Base-by-base conservation (phyloP, 2,888 invertebrate genomes). In the Aleiodes alternator region DNA sequence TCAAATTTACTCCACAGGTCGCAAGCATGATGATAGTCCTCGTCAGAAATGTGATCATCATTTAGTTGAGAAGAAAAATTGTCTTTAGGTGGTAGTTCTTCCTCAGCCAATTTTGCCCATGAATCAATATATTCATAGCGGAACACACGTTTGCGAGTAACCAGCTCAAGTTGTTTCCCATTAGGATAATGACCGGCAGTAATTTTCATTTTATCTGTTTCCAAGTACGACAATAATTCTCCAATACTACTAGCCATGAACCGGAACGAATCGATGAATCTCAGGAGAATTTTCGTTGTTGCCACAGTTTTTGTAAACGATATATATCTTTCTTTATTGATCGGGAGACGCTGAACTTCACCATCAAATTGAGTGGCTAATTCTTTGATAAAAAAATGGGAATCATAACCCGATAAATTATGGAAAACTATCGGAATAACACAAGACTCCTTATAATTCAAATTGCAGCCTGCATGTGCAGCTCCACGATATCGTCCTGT, bases 31-130 rank as follows among this genome's bases (percentile, higher is more conserved):
- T 2, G 0, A 31, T 76, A 78, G 56, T 78, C 72, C 0, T 69
- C 16, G 0, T 38, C 23, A 6, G 69, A 71, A 84, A 69, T 85
- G 81, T 31, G 55, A 55, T 23, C 23, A 23, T 23, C 23, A 23
- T 23, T 23, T 2, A 23, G 23, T 23, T 23, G 23, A 23, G 23
- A 23, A 23, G 2, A 23, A 23, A 23, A 23, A 23, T 23, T 23
- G 23, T 23, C 23, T 23, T 23, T 23, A 23, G 23, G 23, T 23
- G 23, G 23, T 1, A 23, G 23, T 23, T 23, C 23, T 23, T 23
- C 23, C 23, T 23, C 23, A 23, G 23, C 23, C 23, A 23, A 23
- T 23, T 23, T 23, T 23, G 1, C 23, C 23, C 23, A 23, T 23
- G 23, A 23, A 23, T 23, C 23, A 23, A 23, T 23, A 23, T 23